Conservation (phyloP, 2,113 vertebrate genomes). For the Varanus salvator region DNA sequence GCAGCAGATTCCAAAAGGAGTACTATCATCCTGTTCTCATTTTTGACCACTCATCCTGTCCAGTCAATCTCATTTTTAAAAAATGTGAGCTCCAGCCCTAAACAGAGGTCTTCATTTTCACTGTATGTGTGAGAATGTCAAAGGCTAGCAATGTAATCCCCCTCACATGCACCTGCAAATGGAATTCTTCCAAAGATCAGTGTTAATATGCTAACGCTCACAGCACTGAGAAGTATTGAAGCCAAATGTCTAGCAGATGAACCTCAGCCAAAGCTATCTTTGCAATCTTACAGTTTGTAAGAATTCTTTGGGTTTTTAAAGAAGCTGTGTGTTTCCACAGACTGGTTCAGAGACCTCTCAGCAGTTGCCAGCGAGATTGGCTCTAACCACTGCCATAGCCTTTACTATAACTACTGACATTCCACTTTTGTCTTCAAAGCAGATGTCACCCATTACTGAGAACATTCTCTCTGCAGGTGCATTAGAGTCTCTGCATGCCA, state of each 20-base stretch:
- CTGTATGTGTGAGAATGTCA: neutral
- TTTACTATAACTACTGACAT: conserved; percentile 69
- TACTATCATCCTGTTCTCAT: neutral
- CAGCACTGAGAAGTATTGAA: neutral
- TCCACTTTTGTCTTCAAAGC: conserved; percentile 72
- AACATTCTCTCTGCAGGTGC: conserved; percentile 73
- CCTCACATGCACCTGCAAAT: neutral
- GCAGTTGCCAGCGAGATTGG: conserved; percentile 60
- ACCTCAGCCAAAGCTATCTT: neutral
- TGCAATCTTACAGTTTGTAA: neutral
- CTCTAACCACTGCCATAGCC: conserved; percentile 65
- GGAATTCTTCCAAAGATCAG: neutral
- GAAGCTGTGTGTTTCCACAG: conserved; percentile 42
- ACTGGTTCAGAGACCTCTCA: conserved; percentile 64
- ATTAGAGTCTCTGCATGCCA: conserved; percentile 70
- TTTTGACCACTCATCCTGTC: neutral
- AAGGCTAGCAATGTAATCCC: neutral
- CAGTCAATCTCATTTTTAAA: neutral
- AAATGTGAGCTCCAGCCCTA: neutral
- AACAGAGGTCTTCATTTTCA: conserved; percentile 10
- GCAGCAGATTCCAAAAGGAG: neutral
- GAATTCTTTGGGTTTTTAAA: conserved; percentile 49
- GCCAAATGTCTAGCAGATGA: conserved; percentile 15
- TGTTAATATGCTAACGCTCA: neutral
- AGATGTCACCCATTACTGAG: conserved; percentile 73